Evolutionary conservation across 2,113 vertebrate species (phyloP).

Genomic region (Pithys albifrons): DNA sequence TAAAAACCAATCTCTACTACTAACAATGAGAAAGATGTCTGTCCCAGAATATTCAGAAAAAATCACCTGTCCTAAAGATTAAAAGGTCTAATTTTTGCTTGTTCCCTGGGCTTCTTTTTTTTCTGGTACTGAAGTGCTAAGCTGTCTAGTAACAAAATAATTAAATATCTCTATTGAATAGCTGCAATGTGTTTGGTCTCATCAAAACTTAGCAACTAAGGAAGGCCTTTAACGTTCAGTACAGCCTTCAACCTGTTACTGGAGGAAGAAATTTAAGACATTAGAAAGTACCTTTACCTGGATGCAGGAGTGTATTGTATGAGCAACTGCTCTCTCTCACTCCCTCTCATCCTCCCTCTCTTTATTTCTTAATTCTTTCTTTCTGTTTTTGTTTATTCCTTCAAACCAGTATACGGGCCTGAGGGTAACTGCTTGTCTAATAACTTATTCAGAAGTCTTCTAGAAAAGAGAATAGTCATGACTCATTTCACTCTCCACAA

Average conservation of each 20-base stretch:
- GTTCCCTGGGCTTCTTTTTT: background rate
- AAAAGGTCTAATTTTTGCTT: conserved; percentile 6
- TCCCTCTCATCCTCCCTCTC: background rate
- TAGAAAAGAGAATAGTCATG: background rate
- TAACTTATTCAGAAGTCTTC: conserved; percentile 5
- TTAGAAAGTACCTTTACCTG: background rate
- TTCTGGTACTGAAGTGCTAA: conserved; percentile 27
- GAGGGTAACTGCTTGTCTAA: background rate
- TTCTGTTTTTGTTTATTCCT: background rate
- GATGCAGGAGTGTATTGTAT: background rate
- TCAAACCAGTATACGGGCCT: background rate
- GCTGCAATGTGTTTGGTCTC: conserved; percentile 20
- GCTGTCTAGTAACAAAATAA: conserved; percentile 10
- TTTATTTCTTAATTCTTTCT: background rate
- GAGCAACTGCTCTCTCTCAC: background rate
- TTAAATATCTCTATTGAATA: conserved; percentile 33
- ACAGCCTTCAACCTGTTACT: background rate
- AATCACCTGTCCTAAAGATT: conserved; percentile 15
- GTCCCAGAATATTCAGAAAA: background rate
- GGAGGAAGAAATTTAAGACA: conserved; percentile 15
- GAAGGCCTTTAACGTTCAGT: conserved; percentile 38
- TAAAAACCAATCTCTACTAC: background rate
- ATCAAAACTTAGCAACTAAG: conserved; percentile 32
- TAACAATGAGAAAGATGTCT: background rate
- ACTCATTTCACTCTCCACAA: conserved; percentile 15